Conservation (phyloP, 2,113 vertebrate genomes). For the Panthera leo region DNA sequence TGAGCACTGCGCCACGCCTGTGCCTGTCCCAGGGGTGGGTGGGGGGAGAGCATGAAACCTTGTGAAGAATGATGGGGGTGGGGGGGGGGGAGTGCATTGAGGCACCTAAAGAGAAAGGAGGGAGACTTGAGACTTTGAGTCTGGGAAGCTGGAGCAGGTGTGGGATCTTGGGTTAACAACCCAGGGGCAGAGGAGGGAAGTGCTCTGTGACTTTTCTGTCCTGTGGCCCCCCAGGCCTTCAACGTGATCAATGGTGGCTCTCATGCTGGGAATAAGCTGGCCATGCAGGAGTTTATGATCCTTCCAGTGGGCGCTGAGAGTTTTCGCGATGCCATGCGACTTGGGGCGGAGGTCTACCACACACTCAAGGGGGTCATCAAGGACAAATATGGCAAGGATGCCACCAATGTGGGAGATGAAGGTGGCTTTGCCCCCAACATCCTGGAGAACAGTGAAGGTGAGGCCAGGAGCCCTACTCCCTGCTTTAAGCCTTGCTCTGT, state of each 20-base stretch:
- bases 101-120: neutral
- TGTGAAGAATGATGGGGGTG: neutral
- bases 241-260: constrained; percentile 96
- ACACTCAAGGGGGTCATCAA: constrained; percentile 94
- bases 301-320: constrained; percentile 95
- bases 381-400: constrained; percentile 95
- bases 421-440: constrained; percentile 96
- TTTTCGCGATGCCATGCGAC: constrained; percentile 93
- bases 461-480: constrained; percentile 51
- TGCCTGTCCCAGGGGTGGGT: neutral
- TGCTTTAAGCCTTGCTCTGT: neutral
- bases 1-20: constrained; percentile 77
- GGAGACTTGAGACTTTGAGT: neutral
- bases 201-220: constrained; percentile 27
- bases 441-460: constrained; percentile 96
- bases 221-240: constrained; percentile 87
- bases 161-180: neutral
- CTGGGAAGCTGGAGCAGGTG: neutral
- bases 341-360: constrained; percentile 95
- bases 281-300: constrained; percentile 97
- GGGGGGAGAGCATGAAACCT: neutral
- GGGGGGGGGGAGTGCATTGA: neutral
- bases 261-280: constrained; percentile 94
- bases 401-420: constrained; percentile 95
- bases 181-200: neutral